Conservation (phyloP, 2,797 vertebrate genomes). For the Artibeus lituratus region DNA sequence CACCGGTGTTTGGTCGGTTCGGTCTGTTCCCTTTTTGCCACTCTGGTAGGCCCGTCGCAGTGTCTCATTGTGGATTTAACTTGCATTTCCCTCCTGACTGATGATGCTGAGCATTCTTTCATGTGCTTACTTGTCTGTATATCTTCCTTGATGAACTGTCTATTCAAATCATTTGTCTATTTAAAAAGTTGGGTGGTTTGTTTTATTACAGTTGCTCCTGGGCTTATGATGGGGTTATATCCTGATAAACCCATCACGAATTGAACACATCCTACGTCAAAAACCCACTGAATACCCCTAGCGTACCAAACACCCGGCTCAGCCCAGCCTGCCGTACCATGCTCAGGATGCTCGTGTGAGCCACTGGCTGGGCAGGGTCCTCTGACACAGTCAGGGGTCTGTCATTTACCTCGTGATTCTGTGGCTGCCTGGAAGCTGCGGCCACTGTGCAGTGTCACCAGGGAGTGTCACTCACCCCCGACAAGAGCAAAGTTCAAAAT, state of each 20-base stretch:
- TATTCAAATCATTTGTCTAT: background rate
- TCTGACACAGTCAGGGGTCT: background rate
- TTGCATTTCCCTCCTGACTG: background rate
- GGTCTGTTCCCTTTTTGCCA: background rate
- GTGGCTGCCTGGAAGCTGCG: too few species aligned
- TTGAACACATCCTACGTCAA: background rate
- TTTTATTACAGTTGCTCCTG: background rate
- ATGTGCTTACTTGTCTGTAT: background rate
- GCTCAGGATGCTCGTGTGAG: background rate
- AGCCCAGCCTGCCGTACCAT: background rate
- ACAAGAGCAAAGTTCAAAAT: background rate
- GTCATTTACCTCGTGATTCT: rapidly evolving
- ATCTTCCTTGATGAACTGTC: background rate
- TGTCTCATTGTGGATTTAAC: background rate
- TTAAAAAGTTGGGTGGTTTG: background rate
- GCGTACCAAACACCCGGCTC: background rate
- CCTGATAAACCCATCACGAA: background rate
- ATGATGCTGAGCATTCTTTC: background rate
- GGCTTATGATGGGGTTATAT: background rate
- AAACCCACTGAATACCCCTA: background rate
- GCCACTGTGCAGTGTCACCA: background rate
- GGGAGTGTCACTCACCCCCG: background rate
- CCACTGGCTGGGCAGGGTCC: background rate
- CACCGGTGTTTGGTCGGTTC: rapidly evolving
- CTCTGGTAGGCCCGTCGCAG: background rate